A percentile compares a stretch with the other conserved stretches of the same genome.
phyloP scores from a whole-genome alignment of 2,113 vertebrate genomes.

The Poeciliopsis retropinna region DNA sequence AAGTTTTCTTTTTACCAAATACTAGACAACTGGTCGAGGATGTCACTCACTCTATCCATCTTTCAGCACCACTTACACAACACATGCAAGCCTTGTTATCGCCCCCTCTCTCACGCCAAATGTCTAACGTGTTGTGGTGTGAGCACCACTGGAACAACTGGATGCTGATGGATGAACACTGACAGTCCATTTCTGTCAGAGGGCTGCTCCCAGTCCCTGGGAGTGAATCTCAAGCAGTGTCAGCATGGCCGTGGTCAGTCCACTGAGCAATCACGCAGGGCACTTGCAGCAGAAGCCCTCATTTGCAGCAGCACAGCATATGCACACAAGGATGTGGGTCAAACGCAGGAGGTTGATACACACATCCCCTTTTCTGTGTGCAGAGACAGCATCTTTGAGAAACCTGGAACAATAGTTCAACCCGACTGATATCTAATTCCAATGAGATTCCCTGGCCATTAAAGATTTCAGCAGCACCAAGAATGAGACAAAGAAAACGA shows the following conservation, averaged over 20 bases:
- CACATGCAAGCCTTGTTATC: neutral
- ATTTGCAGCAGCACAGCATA: constrained; percentile 32
- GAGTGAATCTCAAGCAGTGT: constrained; percentile 48
- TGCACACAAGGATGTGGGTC: constrained; percentile 21
- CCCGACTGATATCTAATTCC: constrained; percentile 42
- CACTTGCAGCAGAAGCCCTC: constrained; percentile 33
- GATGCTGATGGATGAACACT: constrained; percentile 52
- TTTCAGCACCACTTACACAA: neutral
- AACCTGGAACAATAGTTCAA: constrained; percentile 31
- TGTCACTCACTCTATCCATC: neutral
- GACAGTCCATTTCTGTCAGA: constrained; percentile 61
- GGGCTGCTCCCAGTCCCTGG: constrained; percentile 31
- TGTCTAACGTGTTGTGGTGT: constrained; percentile 8
- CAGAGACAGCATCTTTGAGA: constrained; percentile 3
- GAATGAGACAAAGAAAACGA: constrained; percentile 16
- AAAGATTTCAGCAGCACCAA: constrained; percentile 43
- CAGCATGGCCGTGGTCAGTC: constrained; percentile 42
- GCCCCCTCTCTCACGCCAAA: neutral
- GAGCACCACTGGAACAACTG: constrained; percentile 17
- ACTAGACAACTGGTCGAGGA: neutral
- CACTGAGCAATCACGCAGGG: constrained; percentile 20
- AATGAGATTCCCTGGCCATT: constrained; percentile 50
- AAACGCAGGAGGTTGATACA: constrained; percentile 16
- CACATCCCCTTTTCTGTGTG: neutral
- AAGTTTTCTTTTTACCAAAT: neutral